Base-by-base conservation (phyloP, 2,888 invertebrate species). In the Tipula unca region DNA sequence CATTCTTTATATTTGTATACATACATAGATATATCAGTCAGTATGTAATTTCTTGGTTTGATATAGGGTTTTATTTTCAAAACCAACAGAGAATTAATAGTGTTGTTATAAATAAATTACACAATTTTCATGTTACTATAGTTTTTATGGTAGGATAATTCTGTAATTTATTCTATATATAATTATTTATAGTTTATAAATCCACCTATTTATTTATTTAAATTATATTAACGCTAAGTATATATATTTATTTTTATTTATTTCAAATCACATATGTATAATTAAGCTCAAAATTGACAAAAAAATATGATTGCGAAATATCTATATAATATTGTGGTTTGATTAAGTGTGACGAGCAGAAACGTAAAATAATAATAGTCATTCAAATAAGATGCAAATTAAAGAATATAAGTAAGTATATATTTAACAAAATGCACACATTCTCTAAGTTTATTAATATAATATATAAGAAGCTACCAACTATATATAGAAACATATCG, bases 231-330 rank as follows among this genome's bases (percentile, higher is more conserved):
- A 48, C 8, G n/a, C n/a, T n/a, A n/a, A 48, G 13, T 6, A 6
- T 39, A 3, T 36, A 36, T 48, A 17, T 69, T 25, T 69, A 25
- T 69, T 25, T 48, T 25, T 69, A 69, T 25, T n/a, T 10, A 25
- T 69, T 69, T 69, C 20, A 69, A 25, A 69, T 69, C 69, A 69
- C 69, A 69, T 69, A 4, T 39, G 13, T 10, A 39, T 69, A 69
- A 69, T 69, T 69, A 69, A 69, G 69, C 69, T 69, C 69, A 69
- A 69, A 69, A 69, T 69, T 69, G 69, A 69, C 69, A 69, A 69
- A 20, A 69, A 48, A 5, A 17, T 10, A 25, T 69, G 1, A n/a
- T 69, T 69, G 69, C 25, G 69, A 69, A 69, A 25, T 69, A 25
- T 69, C 25, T 69, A 69, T 25, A 10, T 6, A 48, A 48, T 25